Evolutionary conservation across 2,888 invertebrate genomes (phyloP), one percentile per base, ranked within the genome.

Genomic region (Apodemia duryi): DNA sequence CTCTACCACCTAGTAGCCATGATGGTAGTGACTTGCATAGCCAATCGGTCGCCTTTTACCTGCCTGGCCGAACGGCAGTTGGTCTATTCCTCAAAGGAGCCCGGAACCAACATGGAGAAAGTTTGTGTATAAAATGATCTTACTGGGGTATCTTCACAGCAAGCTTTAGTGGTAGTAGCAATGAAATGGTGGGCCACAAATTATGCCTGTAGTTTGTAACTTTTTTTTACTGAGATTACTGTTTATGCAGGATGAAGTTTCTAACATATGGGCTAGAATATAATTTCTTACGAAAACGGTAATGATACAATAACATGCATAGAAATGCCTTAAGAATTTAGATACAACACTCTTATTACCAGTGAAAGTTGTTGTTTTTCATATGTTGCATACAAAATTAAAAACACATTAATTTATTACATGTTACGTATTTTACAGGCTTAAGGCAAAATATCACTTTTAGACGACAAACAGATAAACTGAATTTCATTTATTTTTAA

Each of bases 401-500:
- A 32, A 11, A 54, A 54, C 54, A 54, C 29, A 32, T 11, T 13
- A 13, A 32, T 54, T 52, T 9, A 28, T 57, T 57, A 29, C 11
- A 32, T 11, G 13, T 57, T 32, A 57, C 11, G 9, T 3, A 10
- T 57, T 57, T 29, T 32, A 11, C 28, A 32, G 28, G 32, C 2
- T 13, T 32, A 32, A 11, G 32, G 4, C 57, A 57, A 29, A 57
- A 13, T 13, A 57, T 6, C 29, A 57, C 57, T 29, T 13, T 29
- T 4, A 29, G 10, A 57, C 13, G 10, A 32, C 4, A 32, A 29
- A 57, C 57, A 6, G 21, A 29, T 32, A 57, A 57, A 57, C 29
- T 6, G 6, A 38, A 41, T 61, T 41, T 51, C 54, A 65, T 62
- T 57, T 57, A 57, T 57, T 57, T 57, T 57, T 57, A 61, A 61